A percentile compares a stretch with the other conserved stretches of the same genome.
phyloP scores from a whole-genome alignment of 2,797 vertebrate species.

The Adrianichthys oophorus region DNA sequence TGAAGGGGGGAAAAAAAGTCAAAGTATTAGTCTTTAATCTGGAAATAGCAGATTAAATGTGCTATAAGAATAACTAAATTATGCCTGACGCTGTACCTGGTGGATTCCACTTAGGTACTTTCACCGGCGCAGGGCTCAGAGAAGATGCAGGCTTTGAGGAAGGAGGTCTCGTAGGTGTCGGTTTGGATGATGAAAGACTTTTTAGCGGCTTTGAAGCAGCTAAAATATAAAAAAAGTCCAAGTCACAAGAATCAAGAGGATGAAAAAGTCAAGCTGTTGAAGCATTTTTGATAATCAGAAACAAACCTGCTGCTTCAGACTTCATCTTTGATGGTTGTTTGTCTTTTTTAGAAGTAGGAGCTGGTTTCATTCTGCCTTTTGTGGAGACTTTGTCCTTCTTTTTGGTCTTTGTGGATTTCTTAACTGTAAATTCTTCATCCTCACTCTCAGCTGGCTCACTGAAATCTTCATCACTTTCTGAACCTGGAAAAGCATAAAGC shows the following conservation, averaged over 20 bases:
- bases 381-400: slow-evolving; percentile 70
- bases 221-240: background rate
- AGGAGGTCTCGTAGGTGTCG: slow-evolving; percentile 36
- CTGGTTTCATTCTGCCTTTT: slow-evolving; percentile 57
- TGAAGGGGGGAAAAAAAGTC: slow-evolving; percentile 35
- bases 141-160: slow-evolving; percentile 54
- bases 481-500: slow-evolving; percentile 38
- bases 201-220: slow-evolving; percentile 46
- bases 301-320: slow-evolving; percentile 64
- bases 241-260: background rate
- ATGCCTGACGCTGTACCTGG: slow-evolving; percentile 78
- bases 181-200: slow-evolving; percentile 45
- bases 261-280: background rate
- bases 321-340: slow-evolving; percentile 66
- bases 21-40: background rate
- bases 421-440: slow-evolving; percentile 79
- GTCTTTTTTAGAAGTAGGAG: slow-evolving; percentile 57
- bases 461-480: slow-evolving; percentile 80
- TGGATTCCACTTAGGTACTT: slow-evolving; percentile 85
- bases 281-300: background rate
- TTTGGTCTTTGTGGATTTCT: slow-evolving; percentile 72
- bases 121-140: slow-evolving; percentile 75
- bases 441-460: slow-evolving; percentile 77
- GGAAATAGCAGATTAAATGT: background rate
- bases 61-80: background rate